These are phyloP conservation scores for Tinea pellionella DNA, from an alignment of 2,888 invertebrate genomes.

Conservation along the genomic window DNA sequence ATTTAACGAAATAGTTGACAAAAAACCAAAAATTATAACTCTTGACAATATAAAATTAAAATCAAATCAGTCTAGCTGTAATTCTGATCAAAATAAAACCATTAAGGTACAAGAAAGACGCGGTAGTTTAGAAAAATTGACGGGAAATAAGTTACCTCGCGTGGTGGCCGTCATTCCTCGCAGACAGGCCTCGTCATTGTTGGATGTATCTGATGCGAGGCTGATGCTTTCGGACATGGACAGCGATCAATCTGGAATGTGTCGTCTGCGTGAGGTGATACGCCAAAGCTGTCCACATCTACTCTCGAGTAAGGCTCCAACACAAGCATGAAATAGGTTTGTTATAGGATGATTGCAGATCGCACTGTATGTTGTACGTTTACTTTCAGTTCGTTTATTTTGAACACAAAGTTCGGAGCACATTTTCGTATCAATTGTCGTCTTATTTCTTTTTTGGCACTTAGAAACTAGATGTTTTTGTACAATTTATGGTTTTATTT, in stretches of 20 bases:
- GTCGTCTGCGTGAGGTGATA: neutral
- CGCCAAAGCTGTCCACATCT: constrained; percentile 24
- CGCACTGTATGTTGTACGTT: constrained; percentile 10
- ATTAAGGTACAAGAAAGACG: constrained; percentile 33
- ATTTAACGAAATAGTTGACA: constrained; percentile 62
- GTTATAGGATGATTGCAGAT: constrained; percentile 29
- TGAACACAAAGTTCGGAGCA: neutral
- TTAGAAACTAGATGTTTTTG: neutral
- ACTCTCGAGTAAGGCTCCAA: constrained; percentile 43
- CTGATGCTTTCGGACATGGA: constrained; percentile 33
- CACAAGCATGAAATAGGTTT: constrained; percentile 61
- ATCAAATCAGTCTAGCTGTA: constrained; percentile 38
- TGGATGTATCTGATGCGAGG: constrained; percentile 19
- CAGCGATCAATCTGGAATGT: constrained; percentile 19
- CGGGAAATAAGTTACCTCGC: constrained; percentile 26
- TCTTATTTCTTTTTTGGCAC: neutral
- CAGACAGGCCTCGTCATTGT: constrained; percentile 21
- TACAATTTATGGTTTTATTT: neutral
- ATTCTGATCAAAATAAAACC: constrained; percentile 28
- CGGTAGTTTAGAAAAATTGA: constrained; percentile 39
- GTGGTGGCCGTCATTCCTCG: constrained; percentile 26
- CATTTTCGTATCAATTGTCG: neutral
- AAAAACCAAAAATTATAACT: constrained; percentile 59
- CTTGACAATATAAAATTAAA: constrained; percentile 51
- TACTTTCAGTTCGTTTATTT: neutral